Evolutionary conservation across 1,140 invertebrate species (phyloP), one percentile per base, ranked within the genome.

Genomic region (Drosophila azteca): DNA sequence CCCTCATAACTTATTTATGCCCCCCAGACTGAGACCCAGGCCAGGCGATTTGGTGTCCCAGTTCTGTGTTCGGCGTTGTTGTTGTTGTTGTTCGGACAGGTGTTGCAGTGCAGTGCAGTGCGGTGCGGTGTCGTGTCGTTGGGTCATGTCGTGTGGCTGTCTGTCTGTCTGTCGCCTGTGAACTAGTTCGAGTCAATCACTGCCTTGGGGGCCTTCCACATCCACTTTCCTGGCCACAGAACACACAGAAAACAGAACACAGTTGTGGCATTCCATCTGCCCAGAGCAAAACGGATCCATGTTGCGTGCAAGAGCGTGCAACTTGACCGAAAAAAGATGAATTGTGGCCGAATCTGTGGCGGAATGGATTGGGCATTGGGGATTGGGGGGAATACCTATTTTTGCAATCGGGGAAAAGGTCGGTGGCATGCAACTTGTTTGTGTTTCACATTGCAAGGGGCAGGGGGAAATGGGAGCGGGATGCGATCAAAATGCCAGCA

Each of bases 141-240:
- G 52, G 57, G 17, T 53, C 51, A 52, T 43, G 39, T 66, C 45
- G 63, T 66, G 31, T 11, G 44, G 9, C 35, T 61, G 67, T 58
- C 43, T 69, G 64, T 70, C 35, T 61, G 67, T 58, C 43, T 69
- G 64, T 70, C 61, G 59, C 74, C 65, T 55, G 83, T 65, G 60
- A 85, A 85, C 82, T 87, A 82, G 82, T 85, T 87, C 64, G 87
- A 85, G 82, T 85, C 82, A 78, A 87, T 85, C 83, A 77, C 57
- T 62, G 63, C 68, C 60, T 73, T 63, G 51, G 62, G 77, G 68
- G 31, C 63, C 64, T 4, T 4, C 17, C 17, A 20, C 17, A 1
- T 20, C 51, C 7, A 50, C 44, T 53, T 54, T 74, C 74, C 73
- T 73, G 81, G 55, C 77, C 79, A 78, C 70, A 52, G 44, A 49